Evolutionary conservation across 2,113 vertebrate genomes (phyloP).

Genomic region (Zapornia atra): DNA sequence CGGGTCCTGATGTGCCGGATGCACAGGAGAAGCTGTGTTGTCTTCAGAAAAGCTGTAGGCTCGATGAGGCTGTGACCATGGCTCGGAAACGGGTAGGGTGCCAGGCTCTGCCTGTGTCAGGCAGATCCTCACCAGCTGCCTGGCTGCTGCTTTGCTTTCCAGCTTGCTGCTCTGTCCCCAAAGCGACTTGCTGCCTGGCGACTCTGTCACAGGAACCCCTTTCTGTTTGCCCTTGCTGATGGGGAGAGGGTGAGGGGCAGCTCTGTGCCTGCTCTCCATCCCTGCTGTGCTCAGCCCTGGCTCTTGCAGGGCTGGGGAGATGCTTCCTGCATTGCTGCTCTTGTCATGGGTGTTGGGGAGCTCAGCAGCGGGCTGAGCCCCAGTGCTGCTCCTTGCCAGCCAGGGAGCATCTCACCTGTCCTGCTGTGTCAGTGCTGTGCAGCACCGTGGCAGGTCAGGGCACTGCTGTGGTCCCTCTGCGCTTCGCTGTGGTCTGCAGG

Average conservation of each 20-base stretch:
- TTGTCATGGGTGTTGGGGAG: neutral
- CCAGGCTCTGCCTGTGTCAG: fast-evolving
- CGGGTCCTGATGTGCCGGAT: neutral
- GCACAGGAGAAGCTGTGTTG: neutral
- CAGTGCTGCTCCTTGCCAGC: fast-evolving
- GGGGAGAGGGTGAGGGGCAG: neutral
- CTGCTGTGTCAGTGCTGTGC: neutral
- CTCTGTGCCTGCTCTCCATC: neutral
- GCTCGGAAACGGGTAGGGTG: conserved; percentile 58
- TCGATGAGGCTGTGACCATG: neutral
- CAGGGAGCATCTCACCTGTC: neutral
- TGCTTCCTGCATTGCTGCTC: fast-evolving
- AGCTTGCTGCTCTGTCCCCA: neutral
- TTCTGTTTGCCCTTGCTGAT: fast-evolving
- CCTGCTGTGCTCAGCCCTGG: neutral
- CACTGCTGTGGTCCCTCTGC: neutral
- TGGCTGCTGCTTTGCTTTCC: neutral
- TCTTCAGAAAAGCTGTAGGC: neutral
- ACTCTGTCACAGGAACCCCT: neutral
- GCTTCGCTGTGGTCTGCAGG: fast-evolving
- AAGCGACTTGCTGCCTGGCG: neutral
- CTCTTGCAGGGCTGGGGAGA: fast-evolving
- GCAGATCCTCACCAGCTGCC: fast-evolving
- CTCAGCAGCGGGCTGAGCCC: neutral
- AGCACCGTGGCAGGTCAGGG: fast-evolving